Base-by-base conservation (phyloP, 92 coral and sea anemone species). In the Phenganax stokvisi region DNA sequence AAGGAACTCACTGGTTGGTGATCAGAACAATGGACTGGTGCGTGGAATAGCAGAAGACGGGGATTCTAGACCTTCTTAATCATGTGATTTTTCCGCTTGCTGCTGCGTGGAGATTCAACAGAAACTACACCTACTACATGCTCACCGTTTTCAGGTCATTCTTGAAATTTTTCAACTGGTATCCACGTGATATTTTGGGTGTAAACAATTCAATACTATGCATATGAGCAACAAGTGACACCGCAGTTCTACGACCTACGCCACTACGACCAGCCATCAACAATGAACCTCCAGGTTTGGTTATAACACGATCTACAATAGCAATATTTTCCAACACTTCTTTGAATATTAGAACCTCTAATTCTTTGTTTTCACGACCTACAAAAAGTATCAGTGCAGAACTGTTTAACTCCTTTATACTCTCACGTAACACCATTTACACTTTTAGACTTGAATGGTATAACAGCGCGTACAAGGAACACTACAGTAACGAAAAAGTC, bases 191-290 rank as follows among this genome's bases (percentile, higher is more conserved):
- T 55, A 96, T 97, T 80, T 96, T 96, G 28, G 99, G 97, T 11
- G 96, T 90, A 67, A 96, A 88, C 31, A 96, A 84, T 72, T 93
- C 91, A 28, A 96, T 86, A 84, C 92, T 96, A 87, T 96, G 99
- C 99, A 96, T 96, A 87, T 96, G 99, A 44, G 99, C 89, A 64
- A 96, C 99, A 59, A 96, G 86, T 61, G 97, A 85, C 59, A 90
- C 97, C 81, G 99, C 99, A 65, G 99, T 96, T 80, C 99, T 82
- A 7, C 99, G 96, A 54, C 99, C 99, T 54, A 92, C 99, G 54
- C 99, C 99, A 75, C 99, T 96, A 54, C 99, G 96, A 31, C 99
- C 99, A 74, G 99, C 99, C 87, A 96, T 83, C 16, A 96, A 88
- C 17, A 96, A 90, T 3, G 97, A 96, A 79, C 99, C 99, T 20